A percentile compares a stretch with the other conserved stretches of the same genome.
Conservation (phyloP, 1,140 invertebrate genomes). For the Ceratitis capitata region DNA sequence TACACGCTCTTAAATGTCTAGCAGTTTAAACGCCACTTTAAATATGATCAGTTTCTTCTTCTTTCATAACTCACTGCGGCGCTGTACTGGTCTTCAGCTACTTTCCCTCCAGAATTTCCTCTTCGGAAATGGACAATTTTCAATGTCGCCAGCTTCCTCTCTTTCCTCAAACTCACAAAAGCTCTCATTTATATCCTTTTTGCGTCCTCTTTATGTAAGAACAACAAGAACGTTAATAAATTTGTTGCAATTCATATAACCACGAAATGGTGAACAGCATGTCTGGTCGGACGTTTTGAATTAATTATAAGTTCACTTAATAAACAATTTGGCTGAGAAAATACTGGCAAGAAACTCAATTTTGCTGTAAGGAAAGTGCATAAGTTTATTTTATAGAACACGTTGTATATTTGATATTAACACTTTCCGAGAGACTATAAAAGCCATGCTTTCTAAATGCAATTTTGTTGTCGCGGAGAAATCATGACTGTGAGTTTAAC, state of each 20-base stretch:
- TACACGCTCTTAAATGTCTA: too few relatives aligned
- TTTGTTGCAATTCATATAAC: neutral
- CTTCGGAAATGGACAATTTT: slow-evolving; percentile 7
- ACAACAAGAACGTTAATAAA: neutral
- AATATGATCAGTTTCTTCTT: too few relatives aligned
- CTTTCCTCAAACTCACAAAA: neutral
- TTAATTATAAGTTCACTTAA: slow-evolving; percentile 35
- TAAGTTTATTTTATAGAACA: too few relatives aligned
- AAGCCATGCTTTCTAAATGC: neutral
- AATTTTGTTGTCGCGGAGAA: neutral
- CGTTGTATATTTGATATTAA: neutral
- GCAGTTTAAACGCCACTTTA: too few relatives aligned
- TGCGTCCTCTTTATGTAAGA: neutral
- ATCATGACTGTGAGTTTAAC: too few relatives aligned
- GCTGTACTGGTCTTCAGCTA: too few relatives aligned
- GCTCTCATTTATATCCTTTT: neutral
- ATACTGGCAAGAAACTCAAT: neutral
- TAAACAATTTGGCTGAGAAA: slow-evolving; percentile 4
- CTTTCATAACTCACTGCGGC: too few relatives aligned
- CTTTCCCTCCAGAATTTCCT: neutral
- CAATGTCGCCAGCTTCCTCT: neutral
- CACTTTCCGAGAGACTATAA: neutral
- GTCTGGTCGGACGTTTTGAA: slow-evolving; percentile 27
- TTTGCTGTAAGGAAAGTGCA: too few relatives aligned
- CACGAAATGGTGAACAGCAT: neutral